Percentiles rank a stretch among this genome's conserved stretches.
These are phyloP conservation scores for Sericinus montela DNA, from an alignment of 2,888 invertebrate genomes.

Conservation along the genomic window DNA sequence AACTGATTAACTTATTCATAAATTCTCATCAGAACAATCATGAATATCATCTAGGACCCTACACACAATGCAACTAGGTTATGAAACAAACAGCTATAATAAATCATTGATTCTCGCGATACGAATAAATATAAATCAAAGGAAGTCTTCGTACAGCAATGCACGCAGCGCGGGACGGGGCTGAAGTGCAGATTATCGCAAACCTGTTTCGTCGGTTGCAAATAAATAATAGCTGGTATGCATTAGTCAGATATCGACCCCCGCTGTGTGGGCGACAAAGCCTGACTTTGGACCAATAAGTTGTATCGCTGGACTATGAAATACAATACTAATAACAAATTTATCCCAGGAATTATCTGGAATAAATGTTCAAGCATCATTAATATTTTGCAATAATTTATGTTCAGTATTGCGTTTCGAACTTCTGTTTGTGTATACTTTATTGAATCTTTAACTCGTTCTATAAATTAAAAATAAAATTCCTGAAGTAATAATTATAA, in stretches of 20 bases:
- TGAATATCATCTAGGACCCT: background rate
- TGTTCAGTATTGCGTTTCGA: background rate
- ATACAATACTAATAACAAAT: background rate
- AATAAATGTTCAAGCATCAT: background rate
- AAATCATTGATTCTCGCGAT: constrained; percentile 14
- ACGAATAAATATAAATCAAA: constrained; percentile 38
- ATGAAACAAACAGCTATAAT: constrained; percentile 13
- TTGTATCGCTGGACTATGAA: background rate
- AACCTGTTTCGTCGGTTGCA: constrained; percentile 39
- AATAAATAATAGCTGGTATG: constrained; percentile 62
- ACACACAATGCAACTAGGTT: constrained; percentile 7
- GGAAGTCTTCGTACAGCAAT: constrained; percentile 37
- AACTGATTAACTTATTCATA: background rate
- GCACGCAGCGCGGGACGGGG: constrained; percentile 25
- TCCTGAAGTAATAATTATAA: too few species aligned
- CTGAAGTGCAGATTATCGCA: constrained; percentile 47
- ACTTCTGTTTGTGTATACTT: too few species aligned
- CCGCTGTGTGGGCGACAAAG: constrained; percentile 47
- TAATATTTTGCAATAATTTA: too few species aligned
- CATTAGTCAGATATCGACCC: constrained; percentile 64
- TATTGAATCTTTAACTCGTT: too few species aligned
- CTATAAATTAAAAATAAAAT: too few species aligned
- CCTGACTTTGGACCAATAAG: constrained; percentile 6
- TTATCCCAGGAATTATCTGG: background rate
- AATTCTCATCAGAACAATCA: background rate